A percentile compares a stretch with the other conserved stretches of the same genome.
Conservation (phyloP, 1,140 invertebrate genomes). For the Hylyphantes graminicola region DNA sequence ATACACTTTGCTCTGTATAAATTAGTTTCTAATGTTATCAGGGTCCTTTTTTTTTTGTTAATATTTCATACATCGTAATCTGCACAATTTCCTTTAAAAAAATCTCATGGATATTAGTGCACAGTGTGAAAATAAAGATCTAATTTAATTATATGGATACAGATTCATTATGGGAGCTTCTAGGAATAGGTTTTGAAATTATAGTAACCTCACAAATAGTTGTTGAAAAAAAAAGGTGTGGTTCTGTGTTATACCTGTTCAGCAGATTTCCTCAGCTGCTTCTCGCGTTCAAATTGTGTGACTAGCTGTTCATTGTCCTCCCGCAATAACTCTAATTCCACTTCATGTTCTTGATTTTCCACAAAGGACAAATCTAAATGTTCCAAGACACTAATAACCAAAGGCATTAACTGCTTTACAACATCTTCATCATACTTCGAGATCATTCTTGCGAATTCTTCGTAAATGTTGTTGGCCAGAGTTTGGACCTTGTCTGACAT, state of each 20-base stretch:
- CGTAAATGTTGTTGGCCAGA: conserved; percentile 96
- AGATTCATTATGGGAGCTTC: too few relatives aligned
- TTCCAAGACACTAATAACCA: conserved; percentile 97
- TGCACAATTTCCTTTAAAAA: too few relatives aligned
- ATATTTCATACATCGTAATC: too few relatives aligned
- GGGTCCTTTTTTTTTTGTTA: too few relatives aligned
- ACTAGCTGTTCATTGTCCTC: conserved; percentile 99
- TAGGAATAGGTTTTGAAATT: too few relatives aligned
- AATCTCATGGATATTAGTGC: too few relatives aligned
- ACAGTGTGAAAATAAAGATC: too few relatives aligned
- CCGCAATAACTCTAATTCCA: conserved; percentile 93
- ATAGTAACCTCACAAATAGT: too few relatives aligned
- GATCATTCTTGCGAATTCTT: conserved; percentile 99
- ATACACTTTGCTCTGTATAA: too few relatives aligned
- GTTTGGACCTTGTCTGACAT: conserved; percentile 97
- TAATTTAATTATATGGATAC: too few relatives aligned
- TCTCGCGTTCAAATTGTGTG: conserved; percentile 98
- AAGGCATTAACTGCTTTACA: conserved; percentile 97
- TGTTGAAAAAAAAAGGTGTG: background rate
- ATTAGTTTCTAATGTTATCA: too few relatives aligned
- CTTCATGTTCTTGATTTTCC: conserved; percentile 97
- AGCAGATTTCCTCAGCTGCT: conserved; percentile 90
- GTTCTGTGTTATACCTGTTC: conserved; percentile 71
- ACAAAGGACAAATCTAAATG: conserved; percentile 95
- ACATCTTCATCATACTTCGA: conserved; percentile 79